A percentile compares a stretch with the other conserved stretches of the same genome.
These are phyloP conservation scores for Centruroides sculpturatus DNA, from an alignment of 1,140 invertebrate genomes.

Conservation along the genomic window DNA sequence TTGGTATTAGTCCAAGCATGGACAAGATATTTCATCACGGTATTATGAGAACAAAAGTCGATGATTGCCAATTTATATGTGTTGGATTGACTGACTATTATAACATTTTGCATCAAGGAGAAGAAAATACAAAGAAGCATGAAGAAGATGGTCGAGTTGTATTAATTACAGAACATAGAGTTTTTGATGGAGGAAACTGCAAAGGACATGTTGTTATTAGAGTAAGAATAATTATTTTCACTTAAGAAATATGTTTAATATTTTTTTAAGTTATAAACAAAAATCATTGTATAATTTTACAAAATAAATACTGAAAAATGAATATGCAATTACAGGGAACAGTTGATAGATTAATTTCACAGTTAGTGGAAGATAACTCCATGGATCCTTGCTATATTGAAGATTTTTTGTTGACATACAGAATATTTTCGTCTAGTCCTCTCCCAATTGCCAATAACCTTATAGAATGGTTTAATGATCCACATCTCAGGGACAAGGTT, in stretches of 20 bases:
- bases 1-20: constrained; percentile 91
- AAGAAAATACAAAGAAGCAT: constrained; percentile 82
- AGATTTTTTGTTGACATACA: constrained; percentile 94
- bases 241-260: not conserved
- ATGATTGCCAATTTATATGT: constrained; percentile 98
- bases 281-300: not conserved
- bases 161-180: constrained; percentile 79
- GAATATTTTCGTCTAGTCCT: constrained; percentile 82
- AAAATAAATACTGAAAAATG: not conserved
- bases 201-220: constrained; percentile 74
- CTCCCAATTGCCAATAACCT: constrained; percentile 71
- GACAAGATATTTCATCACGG: constrained; percentile 89
- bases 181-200: constrained; percentile 43
- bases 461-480: constrained; percentile 68
- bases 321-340: constrained; percentile 46
- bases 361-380: constrained; percentile 87
- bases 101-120: constrained; percentile 53
- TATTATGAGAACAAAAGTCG: constrained; percentile 87
- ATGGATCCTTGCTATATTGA: constrained; percentile 94
- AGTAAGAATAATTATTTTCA: constrained; percentile 27
- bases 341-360: constrained; percentile 73
- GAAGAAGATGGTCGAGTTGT: constrained; percentile 75
- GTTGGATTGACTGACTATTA: constrained; percentile 95
- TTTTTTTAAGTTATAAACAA: not conserved
- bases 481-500: constrained; percentile 53